A percentile compares a stretch with the other conserved stretches of the same genome.
Evolutionary conservation across 2,797 vertebrate species (phyloP).

Genomic region (Siniperca scherzeri): DNA sequence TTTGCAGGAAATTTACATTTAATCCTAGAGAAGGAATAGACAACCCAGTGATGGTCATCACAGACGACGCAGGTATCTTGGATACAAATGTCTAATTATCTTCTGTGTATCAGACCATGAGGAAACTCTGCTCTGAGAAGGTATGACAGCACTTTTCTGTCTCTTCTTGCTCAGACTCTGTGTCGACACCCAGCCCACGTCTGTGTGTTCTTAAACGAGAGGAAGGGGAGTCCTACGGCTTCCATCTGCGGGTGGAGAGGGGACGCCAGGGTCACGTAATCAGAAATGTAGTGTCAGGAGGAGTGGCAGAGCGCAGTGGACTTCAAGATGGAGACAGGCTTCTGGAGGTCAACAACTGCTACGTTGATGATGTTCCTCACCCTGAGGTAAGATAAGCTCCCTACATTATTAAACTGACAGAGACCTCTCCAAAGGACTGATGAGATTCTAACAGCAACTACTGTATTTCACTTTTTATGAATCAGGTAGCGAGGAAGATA

Average conservation of each 20-base stretch:
- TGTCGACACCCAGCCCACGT: slow-evolving; percentile 65
- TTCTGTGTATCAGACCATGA: neutral
- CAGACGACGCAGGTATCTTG: slow-evolving; percentile 82
- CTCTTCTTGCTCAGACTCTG: slow-evolving; percentile 53
- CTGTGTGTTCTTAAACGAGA: slow-evolving; percentile 89
- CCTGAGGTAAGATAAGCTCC: slow-evolving; percentile 55
- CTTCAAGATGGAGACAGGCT: slow-evolving; percentile 91
- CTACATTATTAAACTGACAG: neutral
- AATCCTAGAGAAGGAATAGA: slow-evolving; percentile 96
- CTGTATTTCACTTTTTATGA: slow-evolving; percentile 30
- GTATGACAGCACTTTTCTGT: neutral
- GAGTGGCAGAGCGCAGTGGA: slow-evolving; percentile 88
- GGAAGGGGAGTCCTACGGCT: slow-evolving; percentile 78
- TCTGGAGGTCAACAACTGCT: slow-evolving; percentile 90
- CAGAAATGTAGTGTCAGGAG: slow-evolving; percentile 83
- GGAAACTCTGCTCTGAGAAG: neutral
- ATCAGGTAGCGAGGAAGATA: slow-evolving; percentile 91
- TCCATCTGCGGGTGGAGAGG: slow-evolving; percentile 75
- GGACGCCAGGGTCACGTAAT: slow-evolving; percentile 82
- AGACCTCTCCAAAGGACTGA: neutral
- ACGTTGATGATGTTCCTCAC: slow-evolving; percentile 86
- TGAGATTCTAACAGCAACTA: neutral
- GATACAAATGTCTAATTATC: too few relatives aligned
- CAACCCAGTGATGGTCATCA: slow-evolving; percentile 91
- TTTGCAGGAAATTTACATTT: slow-evolving; percentile 89